These are phyloP conservation scores for Enteromius unitaeniatus DNA, from an alignment of 2,797 vertebrate genomes.

Conservation along the genomic window DNA sequence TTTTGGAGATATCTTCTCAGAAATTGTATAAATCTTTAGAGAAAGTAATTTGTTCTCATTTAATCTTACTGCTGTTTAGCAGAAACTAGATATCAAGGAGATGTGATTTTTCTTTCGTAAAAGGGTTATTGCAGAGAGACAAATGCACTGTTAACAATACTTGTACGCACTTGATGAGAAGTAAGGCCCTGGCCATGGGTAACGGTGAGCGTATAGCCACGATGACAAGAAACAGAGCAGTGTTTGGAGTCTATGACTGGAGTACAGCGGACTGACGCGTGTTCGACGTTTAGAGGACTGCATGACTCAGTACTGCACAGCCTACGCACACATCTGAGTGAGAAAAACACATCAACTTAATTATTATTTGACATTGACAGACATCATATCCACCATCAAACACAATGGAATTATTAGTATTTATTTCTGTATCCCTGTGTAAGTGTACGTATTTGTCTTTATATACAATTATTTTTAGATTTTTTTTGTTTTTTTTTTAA, in stretches of 20 bases:
- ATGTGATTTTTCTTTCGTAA: not conserved
- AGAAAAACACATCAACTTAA: constrained; percentile 23
- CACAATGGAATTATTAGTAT: not conserved
- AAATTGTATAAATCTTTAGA: not conserved
- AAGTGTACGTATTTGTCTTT: not conserved
- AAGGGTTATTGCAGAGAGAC: not conserved
- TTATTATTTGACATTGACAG: not conserved
- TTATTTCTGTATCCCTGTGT: not conserved
- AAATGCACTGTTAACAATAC: not conserved
- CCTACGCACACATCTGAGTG: constrained; percentile 75
- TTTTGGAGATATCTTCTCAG: not conserved
- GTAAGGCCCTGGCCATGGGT: constrained; percentile 67
- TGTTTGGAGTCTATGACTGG: constrained; percentile 70
- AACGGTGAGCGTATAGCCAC: constrained; percentile 79
- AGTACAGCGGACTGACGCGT: constrained; percentile 81
- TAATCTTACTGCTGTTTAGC: not conserved
- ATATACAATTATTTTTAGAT: not conserved
- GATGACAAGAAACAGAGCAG: constrained; percentile 83
- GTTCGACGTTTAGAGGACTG: constrained; percentile 72
- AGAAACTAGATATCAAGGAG: not conserved
- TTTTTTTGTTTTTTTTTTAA: no score
- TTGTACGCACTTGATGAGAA: constrained; percentile 71
- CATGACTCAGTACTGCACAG: constrained; percentile 76
- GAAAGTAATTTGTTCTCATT: not conserved
- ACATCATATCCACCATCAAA: not conserved